These are phyloP conservation scores for Megatriorchis doriae DNA, from an alignment of 2,113 vertebrate species.

Conservation along the genomic window DNA sequence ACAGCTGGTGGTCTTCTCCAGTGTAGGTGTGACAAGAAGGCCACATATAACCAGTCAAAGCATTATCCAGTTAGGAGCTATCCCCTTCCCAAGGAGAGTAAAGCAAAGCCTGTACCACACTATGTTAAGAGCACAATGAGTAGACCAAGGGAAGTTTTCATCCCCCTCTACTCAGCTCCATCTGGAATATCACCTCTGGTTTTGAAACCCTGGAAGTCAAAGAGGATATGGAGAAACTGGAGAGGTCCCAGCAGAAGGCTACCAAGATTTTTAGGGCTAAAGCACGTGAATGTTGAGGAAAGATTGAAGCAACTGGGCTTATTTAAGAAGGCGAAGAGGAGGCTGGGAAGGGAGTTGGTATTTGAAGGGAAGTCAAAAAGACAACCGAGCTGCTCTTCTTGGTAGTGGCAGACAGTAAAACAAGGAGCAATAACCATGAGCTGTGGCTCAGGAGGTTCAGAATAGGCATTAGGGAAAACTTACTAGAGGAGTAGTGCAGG, in stretches of 20 bases:
- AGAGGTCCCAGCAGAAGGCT: neutral
- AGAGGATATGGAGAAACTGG: neutral
- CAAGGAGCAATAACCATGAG: neutral
- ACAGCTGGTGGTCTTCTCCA: neutral
- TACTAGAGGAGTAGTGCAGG: neutral
- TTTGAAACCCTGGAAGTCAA: neutral
- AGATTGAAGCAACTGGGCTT: neutral
- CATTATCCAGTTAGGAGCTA: neutral
- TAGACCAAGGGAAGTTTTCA: neutral
- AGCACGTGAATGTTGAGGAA: neutral
- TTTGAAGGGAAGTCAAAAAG: neutral
- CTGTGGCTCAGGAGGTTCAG: neutral
- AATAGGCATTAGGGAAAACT: neutral
- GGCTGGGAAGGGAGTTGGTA: neutral
- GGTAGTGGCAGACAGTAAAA: neutral
- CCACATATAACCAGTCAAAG: neutral
- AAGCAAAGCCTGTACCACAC: neutral
- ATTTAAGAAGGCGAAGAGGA: neutral
- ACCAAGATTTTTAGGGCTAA: neutral
- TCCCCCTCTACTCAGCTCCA: neutral
- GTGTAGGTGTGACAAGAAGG: neutral
- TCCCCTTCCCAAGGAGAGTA: neutral
- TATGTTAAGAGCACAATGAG: neutral
- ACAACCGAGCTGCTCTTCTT: neutral
- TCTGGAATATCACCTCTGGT: neutral